Percentiles rank a stretch among this genome's conserved stretches.
Conservation (phyloP, 2,888 invertebrate genomes). For the Phyto melanocephala region DNA sequence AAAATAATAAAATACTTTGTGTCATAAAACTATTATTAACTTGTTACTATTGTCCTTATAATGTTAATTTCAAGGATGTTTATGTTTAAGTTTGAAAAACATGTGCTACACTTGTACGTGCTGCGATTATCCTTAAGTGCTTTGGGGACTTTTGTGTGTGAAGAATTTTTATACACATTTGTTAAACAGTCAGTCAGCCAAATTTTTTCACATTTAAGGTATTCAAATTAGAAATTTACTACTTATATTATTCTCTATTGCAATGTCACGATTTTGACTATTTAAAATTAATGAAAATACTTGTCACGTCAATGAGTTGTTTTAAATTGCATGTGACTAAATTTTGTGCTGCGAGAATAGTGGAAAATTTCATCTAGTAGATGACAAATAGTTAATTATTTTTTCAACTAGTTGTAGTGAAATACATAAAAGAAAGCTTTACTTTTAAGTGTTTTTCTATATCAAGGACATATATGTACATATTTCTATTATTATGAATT, state of each 20-base stretch:
- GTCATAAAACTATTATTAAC: not conserved
- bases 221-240: not conserved
- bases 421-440: too few species aligned
- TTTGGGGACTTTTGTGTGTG: not conserved
- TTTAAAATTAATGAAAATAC: not conserved
- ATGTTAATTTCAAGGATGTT: not conserved
- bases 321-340: not conserved
- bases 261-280: not conserved
- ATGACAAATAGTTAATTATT: too few species aligned
- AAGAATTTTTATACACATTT: not conserved
- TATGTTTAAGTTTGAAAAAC: not conserved
- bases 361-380: not conserved
- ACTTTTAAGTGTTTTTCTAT: too few species aligned
- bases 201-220: not conserved
- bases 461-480: too few species aligned
- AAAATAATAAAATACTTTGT: not conserved
- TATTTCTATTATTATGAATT: too few species aligned
- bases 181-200: not conserved
- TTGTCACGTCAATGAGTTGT: not conserved
- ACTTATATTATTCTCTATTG: not conserved
- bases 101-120: slow-evolving; percentile 22
- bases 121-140: not conserved
- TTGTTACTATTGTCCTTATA: not conserved
- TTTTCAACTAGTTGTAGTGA: too few species aligned
- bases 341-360: not conserved